These are phyloP conservation scores for Drosophila obscura DNA, from an alignment of 1,140 invertebrate genomes.

Conservation along the genomic window DNA sequence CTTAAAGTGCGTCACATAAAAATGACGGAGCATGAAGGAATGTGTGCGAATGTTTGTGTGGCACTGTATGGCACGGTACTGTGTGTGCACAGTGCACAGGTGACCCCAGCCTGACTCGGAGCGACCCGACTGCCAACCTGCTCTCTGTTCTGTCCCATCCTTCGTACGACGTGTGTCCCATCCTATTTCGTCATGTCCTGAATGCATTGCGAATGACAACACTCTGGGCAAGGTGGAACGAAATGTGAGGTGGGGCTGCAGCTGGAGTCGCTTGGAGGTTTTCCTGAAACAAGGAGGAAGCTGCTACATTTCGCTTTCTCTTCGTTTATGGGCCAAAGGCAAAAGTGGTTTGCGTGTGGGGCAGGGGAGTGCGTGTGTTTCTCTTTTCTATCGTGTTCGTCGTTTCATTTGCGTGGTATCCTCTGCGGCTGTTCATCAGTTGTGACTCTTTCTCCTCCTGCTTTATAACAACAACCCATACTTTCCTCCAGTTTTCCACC, in stretches of 20 bases:
- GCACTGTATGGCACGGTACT: no score
- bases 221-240: conserved; percentile 43
- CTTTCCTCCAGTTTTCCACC: not conserved
- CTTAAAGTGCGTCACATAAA: conserved; percentile 76
- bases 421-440: conserved; percentile 72
- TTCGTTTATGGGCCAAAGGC: conserved; percentile 62
- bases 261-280: not conserved
- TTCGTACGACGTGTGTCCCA: not conserved
- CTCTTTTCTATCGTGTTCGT: conserved; percentile 29
- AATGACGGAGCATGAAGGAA: conserved; percentile 52
- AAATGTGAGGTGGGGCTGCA: conserved; percentile 21
- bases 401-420: conserved; percentile 50
- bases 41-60: conserved; percentile 16
- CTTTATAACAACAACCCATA: no score
- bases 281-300: not conserved
- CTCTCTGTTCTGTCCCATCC: not conserved
- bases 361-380: conserved; percentile 19
- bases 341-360: conserved; percentile 35
- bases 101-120: conserved; percentile 39
- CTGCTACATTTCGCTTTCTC: conserved; percentile 23
- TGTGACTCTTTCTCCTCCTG: conserved; percentile 7
- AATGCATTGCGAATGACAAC: conserved; percentile 72
- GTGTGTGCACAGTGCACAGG: conserved; percentile 33
- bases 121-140: conserved; percentile 5
- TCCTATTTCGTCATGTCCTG: conserved; percentile 16